A percentile compares a stretch with the other conserved stretches of the same genome.
Evolutionary conservation across 2,888 invertebrate genomes (phyloP).

Genomic region (Morpho deidamia): DNA sequence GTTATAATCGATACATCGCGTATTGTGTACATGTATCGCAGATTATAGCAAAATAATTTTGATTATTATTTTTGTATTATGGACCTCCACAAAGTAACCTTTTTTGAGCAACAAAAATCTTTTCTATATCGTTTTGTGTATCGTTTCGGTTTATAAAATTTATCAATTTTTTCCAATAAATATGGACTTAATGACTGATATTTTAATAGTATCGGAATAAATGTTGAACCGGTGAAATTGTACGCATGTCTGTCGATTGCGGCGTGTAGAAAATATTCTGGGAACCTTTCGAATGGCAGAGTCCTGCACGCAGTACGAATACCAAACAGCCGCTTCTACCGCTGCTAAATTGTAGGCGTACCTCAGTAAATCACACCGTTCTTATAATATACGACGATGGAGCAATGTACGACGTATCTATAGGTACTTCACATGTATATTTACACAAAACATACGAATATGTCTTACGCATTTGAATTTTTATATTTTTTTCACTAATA

Average conservation of each 20-base stretch:
- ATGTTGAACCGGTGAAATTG: constrained; percentile 2
- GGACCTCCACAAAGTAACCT: no score
- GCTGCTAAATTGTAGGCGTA: constrained; percentile 7
- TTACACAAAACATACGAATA: background rate
- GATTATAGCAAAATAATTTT: no score
- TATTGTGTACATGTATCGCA: no score
- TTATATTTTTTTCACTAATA: background rate
- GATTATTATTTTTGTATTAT: no score
- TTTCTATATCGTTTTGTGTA: no score
- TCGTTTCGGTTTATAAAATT: no score
- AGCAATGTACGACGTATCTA: background rate
- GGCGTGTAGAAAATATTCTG: constrained; percentile 39
- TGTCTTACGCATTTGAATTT: background rate
- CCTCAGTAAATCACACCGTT: background rate
- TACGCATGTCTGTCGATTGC: constrained; percentile 12
- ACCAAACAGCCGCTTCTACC: constrained; percentile 49
- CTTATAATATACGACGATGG: background rate
- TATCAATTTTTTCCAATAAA: no score
- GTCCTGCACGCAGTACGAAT: constrained; percentile 35
- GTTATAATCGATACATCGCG: no score
- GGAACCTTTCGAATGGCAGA: constrained; percentile 43
- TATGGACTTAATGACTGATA: no score
- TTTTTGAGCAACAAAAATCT: no score
- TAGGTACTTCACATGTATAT: background rate
- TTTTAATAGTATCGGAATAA: background rate